phyloP scores from a whole-genome alignment of 2,113 vertebrate species.

The Hippocampus abdominalis region DNA sequence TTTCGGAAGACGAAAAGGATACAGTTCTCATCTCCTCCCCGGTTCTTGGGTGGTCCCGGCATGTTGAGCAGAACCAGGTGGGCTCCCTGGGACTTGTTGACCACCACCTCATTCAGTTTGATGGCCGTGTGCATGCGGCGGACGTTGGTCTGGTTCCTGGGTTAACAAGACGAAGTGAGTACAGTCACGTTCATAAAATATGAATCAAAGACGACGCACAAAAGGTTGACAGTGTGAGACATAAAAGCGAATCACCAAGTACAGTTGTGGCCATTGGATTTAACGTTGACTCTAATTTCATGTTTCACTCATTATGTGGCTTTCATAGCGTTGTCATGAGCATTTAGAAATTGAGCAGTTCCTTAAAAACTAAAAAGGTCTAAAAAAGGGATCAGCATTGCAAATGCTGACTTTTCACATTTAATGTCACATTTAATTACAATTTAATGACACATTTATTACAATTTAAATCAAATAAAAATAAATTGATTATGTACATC shows the following conservation, averaged over 20 bases:
- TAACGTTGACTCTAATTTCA: background rate
- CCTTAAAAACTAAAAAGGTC: background rate
- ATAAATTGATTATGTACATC: background rate
- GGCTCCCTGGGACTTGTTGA: constrained; percentile 87
- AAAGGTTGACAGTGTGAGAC: background rate
- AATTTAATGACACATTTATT: background rate
- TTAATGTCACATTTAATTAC: background rate
- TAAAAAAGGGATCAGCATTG: background rate
- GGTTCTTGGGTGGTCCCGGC: constrained; percentile 89
- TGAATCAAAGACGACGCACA: background rate
- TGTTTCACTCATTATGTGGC: background rate
- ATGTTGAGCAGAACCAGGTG: constrained; percentile 95
- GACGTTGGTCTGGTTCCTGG: constrained; percentile 92
- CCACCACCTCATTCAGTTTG: constrained; percentile 88
- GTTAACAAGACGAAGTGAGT: constrained; percentile 8
- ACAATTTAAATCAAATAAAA: background rate
- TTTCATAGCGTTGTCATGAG: background rate
- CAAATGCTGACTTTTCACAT: background rate
- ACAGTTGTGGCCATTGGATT: background rate
- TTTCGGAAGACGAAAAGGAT: constrained; percentile 68
- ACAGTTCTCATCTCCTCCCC: constrained; percentile 95
- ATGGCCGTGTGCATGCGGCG: constrained; percentile 96
- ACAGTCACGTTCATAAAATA: background rate
- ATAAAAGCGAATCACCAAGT: too few species aligned
- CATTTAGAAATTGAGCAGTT: background rate